Evolutionary conservation across 2,113 vertebrate species (phyloP).

Genomic region (Lutjanus erythropterus): DNA sequence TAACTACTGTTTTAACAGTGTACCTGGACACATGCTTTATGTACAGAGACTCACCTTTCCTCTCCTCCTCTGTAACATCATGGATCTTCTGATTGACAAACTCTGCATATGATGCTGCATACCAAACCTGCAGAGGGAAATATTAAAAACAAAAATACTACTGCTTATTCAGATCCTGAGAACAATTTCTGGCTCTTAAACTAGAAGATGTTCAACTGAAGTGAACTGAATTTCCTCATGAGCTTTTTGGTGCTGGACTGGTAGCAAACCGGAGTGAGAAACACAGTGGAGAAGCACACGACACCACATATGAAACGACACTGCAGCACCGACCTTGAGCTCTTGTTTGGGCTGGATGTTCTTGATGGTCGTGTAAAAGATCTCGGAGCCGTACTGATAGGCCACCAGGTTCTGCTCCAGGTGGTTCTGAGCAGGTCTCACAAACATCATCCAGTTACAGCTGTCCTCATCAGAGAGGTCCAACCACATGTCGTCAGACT

Average conservation of each 20-base stretch:
- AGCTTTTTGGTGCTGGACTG: neutral
- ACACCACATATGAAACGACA: neutral
- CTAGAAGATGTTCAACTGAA: neutral
- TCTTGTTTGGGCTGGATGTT: slow-evolving; percentile 98
- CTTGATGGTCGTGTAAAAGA: slow-evolving; percentile 97
- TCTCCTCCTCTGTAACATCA: slow-evolving; percentile 95
- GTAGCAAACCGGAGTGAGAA: neutral
- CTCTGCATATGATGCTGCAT: slow-evolving; percentile 96
- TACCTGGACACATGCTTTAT: accelerated
- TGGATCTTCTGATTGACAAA: slow-evolving; percentile 97
- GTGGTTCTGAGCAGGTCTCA: slow-evolving; percentile 96
- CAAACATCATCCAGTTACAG: slow-evolving; percentile 99
- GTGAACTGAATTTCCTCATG: neutral
- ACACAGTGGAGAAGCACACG: no score
- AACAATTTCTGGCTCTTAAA: neutral
- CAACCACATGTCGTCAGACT: slow-evolving; percentile 92
- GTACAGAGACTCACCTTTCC: slow-evolving; percentile 87
- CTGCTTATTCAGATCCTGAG: neutral
- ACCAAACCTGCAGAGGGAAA: slow-evolving; percentile 92
- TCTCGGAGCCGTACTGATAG: slow-evolving; percentile 96
- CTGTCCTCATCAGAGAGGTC: slow-evolving; percentile 95
- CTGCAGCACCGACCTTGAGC: slow-evolving; percentile 88
- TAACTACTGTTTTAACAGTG: neutral
- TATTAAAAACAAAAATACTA: neutral
- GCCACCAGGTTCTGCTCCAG: slow-evolving; percentile 98